Base-by-base conservation (phyloP, 2,888 invertebrate genomes). In the Plebejus anna region DNA sequence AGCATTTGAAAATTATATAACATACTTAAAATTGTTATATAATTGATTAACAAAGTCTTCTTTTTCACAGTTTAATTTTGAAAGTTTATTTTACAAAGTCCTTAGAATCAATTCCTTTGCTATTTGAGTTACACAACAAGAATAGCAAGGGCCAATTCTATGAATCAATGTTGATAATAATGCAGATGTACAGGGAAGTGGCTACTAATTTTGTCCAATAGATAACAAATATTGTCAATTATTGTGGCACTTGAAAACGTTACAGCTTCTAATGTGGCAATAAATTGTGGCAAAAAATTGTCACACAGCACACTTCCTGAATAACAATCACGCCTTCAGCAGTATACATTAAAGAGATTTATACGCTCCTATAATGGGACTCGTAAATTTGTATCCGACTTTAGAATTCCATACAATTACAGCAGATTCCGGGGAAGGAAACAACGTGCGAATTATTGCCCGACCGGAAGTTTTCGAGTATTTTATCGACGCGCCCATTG, bases 381-480 rank as follows among this genome's bases (percentile, higher is more conserved):
- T 86, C 88, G 87, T 91, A 91, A 91, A 91, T 90, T 90, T 84
- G 84, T 86, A 87, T 88, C 86, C 86, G 84, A 88, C 87, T 86
- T 88, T 86, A 88, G 82, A 88, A 89, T 85, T 88, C 85, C 81
- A 84, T 81, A 87, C 86, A 87, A 87, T 83, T 84, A 84, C 81
- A 77, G 80, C 82, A 84, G 84, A 86, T 88, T 88, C 87, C 80
- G 83, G 85, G 84, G 89, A 90, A 90, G 90, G 91, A 90, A 92
- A 92, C 90, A 89, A 90, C 86, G 83, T 84, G 87, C 87, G 91
- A 89, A 93, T 92, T 89, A 91, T 90, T 87, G 83, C 78, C 88
- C 87, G 86, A 88, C 92, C 93, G 93, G 93, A 93, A 93, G 90
- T 87, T 87, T 88, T 90, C 84, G 84, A 90, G 89, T 87, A 89